phyloP scores from a whole-genome alignment of 2,113 vertebrate species.

The Numenius arquata region DNA sequence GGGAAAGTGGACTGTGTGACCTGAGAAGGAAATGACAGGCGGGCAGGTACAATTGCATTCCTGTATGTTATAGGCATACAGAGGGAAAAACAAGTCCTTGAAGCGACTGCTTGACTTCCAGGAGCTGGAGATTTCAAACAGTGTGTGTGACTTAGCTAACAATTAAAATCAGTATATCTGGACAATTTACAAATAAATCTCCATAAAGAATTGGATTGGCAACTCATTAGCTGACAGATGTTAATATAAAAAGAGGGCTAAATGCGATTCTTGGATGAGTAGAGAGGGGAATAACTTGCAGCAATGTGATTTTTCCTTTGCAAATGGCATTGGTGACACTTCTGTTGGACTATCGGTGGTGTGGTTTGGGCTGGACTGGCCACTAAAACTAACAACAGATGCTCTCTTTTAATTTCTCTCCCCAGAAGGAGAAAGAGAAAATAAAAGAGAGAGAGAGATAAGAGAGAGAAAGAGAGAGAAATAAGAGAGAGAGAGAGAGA shows the following conservation, averaged over 20 bases:
- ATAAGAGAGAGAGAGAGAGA: background rate
- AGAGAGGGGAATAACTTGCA: background rate
- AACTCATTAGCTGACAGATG: background rate
- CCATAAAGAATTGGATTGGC: background rate
- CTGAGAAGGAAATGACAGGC: background rate
- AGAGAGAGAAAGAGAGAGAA: background rate
- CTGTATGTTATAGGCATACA: background rate
- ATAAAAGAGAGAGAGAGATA: background rate
- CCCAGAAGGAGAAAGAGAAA: background rate
- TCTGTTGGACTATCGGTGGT: background rate
- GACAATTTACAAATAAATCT: background rate
- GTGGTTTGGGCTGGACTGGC: background rate
- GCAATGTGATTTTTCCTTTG: background rate
- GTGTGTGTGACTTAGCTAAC: background rate
- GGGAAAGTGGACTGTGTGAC: background rate
- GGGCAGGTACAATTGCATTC: background rate
- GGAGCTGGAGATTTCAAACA: background rate
- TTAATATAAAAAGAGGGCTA: background rate
- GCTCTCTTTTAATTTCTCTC: background rate
- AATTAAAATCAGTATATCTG: background rate
- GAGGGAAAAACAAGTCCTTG: background rate
- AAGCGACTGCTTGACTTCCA: background rate
- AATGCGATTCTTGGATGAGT: background rate
- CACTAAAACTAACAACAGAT: background rate
- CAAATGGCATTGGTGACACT: background rate